phyloP scores from a whole-genome alignment of 2,797 vertebrate genomes.

The Heliangelus exortis region DNA sequence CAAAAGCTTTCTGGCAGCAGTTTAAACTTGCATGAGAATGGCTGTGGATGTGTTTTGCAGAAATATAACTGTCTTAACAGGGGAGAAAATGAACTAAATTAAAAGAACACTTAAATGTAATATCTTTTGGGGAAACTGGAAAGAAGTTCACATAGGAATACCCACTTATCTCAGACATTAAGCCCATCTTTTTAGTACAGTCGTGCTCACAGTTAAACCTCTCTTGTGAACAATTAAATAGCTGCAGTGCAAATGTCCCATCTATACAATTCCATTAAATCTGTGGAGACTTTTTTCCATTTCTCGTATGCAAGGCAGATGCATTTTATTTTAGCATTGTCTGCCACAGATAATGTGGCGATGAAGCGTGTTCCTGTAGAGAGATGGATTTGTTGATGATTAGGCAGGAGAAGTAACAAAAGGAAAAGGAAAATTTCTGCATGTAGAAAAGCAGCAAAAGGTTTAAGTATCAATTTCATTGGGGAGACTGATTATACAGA shows the following conservation, averaged over 20 bases:
- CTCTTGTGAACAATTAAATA: constrained; percentile 17
- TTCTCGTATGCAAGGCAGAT: not conserved
- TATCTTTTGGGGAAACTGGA: not conserved
- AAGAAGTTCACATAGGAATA: not conserved
- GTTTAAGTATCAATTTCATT: not conserved
- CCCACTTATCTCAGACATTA: not conserved
- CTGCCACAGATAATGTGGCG: not conserved
- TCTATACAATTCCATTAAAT: not conserved
- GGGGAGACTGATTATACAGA: not conserved
- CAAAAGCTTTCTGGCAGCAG: constrained; percentile 13
- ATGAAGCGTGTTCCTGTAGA: not conserved
- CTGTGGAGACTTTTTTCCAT: not conserved
- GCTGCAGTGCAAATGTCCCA: not conserved
- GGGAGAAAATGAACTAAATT: not conserved
- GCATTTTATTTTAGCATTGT: not conserved
- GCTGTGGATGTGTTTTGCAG: rapidly evolving
- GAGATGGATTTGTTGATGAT: not conserved
- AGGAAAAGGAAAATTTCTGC: not conserved
- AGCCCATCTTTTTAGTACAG: not conserved
- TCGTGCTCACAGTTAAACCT: not conserved
- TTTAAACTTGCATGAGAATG: not conserved
- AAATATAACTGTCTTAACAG: not conserved
- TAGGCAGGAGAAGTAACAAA: not conserved
- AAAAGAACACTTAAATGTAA: not conserved
- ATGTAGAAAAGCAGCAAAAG: not conserved